Base-by-base conservation (phyloP, 2,797 vertebrate genomes). In the Florisuga fusca region DNA sequence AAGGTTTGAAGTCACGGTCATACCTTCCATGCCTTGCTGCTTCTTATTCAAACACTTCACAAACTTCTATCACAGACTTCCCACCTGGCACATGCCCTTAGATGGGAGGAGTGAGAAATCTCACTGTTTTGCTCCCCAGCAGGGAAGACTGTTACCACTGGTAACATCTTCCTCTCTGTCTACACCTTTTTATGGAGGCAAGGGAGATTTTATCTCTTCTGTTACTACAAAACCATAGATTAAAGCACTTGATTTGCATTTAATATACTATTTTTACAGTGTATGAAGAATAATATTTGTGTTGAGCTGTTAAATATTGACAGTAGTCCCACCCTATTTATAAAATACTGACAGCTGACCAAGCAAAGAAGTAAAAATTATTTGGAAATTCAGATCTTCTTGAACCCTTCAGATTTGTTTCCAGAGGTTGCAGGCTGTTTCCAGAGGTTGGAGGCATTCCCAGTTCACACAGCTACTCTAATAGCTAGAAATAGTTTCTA, bases 271-370 rank as follows among this genome's bases (percentile, higher is more conserved):
- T 93, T 96, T 94, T 94, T 90, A 93, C 45, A 69, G 34, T 11
- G 51, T 75, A 69, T 36, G n/a, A 75, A 83, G 57, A 91, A 95
- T 82, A 95, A 95, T 91, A 92, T 94, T 96, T 95, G 54, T 58
- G 58, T 80, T 89, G 55, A 93, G 82, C 58, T 93, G 62, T 93
- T 95, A 91, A 95, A 93, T 93, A 92, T 84, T 94, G 93, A 95
- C 72, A 55, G 2, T 62, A 77, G 88, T 80, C 62, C 85, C 93
- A 89, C 75, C 78, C 34, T 84, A 87, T 95, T 95, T 94, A 94
- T 95, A 81, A 95, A 83, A 91, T 55, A 81, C 63, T 68, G 68
- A 92, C 89, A 74, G 72, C 64, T 94, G 77, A 93, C 80, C 84
- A 93, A 92, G 87, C 94, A 93, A 90, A 94, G 74, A 53, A 90